Conservation (phyloP, 2,113 vertebrate genomes). For the Muscicapa adusta region DNA sequence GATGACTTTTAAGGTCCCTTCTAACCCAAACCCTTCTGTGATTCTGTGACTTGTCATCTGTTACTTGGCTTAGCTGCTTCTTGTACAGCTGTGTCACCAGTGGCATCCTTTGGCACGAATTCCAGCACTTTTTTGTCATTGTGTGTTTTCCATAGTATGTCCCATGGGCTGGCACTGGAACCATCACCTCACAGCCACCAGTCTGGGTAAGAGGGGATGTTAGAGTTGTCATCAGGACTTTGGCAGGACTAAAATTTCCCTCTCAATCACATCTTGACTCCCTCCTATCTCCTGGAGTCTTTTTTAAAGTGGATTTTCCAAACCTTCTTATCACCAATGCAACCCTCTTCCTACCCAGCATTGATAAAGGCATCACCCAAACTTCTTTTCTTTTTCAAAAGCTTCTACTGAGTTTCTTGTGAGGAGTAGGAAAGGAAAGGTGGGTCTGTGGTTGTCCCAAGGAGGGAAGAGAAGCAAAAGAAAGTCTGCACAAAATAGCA, state of each 20-base stretch:
- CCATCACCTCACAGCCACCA: background rate
- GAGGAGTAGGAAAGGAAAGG: background rate
- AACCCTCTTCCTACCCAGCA: background rate
- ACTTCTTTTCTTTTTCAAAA: background rate
- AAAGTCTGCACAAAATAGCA: background rate
- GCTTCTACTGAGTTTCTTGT: background rate
- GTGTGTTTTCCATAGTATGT: background rate
- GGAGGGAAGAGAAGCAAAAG: background rate
- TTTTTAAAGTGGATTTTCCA: background rate
- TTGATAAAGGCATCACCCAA: background rate
- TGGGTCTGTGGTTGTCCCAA: background rate
- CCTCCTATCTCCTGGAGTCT: background rate
- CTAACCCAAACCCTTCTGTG: background rate
- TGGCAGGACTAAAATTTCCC: background rate
- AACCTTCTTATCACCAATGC: background rate
- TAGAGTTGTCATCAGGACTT: background rate
- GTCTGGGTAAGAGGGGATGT: background rate
- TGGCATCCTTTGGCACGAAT: background rate
- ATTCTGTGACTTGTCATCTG: background rate
- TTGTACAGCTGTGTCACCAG: background rate
- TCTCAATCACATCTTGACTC: background rate
- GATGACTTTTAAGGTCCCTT: background rate
- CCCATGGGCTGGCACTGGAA: background rate
- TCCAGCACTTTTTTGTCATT: background rate
- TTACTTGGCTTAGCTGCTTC: background rate